Percentiles rank a stretch among this genome's conserved stretches.
phyloP scores from a whole-genome alignment of 2,797 vertebrate species.

The Erethizon dorsatum region DNA sequence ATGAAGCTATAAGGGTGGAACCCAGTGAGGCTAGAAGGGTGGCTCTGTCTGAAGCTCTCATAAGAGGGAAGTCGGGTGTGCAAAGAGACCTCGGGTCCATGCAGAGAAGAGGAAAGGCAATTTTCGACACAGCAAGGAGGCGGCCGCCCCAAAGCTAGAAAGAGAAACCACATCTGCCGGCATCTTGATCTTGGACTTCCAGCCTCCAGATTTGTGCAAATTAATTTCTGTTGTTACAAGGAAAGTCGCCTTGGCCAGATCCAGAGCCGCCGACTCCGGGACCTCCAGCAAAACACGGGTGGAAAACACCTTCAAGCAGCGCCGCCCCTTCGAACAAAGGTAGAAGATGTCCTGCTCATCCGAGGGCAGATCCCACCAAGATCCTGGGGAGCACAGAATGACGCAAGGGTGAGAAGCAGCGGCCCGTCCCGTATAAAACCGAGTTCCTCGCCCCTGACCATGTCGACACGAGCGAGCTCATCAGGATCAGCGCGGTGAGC shows the following conservation, averaged over 20 bases:
- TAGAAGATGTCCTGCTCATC: too few relatives aligned
- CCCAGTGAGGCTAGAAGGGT: not conserved
- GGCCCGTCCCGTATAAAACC: constrained; percentile 97
- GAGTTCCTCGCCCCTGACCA: constrained; percentile 98
- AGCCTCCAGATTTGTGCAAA: not conserved
- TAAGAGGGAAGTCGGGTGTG: not conserved
- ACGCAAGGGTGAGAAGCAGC: constrained; percentile 98
- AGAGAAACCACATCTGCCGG: not conserved
- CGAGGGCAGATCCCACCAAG: too few relatives aligned
- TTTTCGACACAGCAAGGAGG: not conserved
- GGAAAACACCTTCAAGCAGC: not conserved
- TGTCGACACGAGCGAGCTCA: constrained; percentile 97
- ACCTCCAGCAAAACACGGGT: not conserved
- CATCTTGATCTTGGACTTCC: not conserved
- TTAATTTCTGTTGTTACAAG: not conserved
- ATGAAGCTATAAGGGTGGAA: not conserved
- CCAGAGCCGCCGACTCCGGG: not conserved
- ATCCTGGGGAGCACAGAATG: constrained; percentile 95
- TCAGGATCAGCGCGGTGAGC: constrained; percentile 99
- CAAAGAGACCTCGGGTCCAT: not conserved
- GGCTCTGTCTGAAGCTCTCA: not conserved
- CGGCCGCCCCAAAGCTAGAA: not conserved
- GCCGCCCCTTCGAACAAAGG: not conserved
- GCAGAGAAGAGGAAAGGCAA: not conserved
- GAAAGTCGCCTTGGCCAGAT: not conserved